Evolutionary conservation across 2,888 invertebrate species (phyloP), one percentile per base, ranked within the genome.

Genomic region (Aspidiotus destructor): DNA sequence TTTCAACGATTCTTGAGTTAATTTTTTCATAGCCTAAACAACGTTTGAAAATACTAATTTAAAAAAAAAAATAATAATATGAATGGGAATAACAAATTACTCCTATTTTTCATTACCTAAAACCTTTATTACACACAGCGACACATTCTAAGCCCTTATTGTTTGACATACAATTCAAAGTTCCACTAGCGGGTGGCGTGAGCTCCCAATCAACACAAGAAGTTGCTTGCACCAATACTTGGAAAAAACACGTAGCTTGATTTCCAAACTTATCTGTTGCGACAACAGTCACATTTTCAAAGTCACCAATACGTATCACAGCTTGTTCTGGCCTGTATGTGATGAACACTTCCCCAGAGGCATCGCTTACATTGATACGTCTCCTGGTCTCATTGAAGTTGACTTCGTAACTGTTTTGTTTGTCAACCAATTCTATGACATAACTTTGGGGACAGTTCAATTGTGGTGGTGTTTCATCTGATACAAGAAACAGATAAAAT

Each of bases 141-240:
- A 92, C 86, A 75, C 94, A 95, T 73, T 92, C 89, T 57, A 90
- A 81, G 68, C 91, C 91, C 41, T 75, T 74, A 69, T 91, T 91
- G 6, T 88, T 88, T 17, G 90, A 87, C 13, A 90, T 79, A 74
- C 94, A 94, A 75, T 92, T 92, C 41, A 94, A 81, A 61, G 87
- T 89, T 60, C 95, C 95, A 77, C 94, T 88, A 0, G 88, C 87
- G 0, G 96, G 94, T 7, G 91, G 85, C 76, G 88, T 87, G 8
- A 97, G 78, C 76, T 96, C 94, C 92, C 95, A 95, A 74, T 93
- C 91, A 0, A 94, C 93, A 75, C 97, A 97, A 13, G 92, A 90
- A 0, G 92, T 91, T 0, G 94, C 92, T 82, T 92, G 91, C 0
- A 94, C 92, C 0, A 92, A 89, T 6, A 90, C 86, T 80, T 94